These are phyloP conservation scores for Desmodus rotundus DNA, from an alignment of 2,113 vertebrate species.

Conservation along the genomic window DNA sequence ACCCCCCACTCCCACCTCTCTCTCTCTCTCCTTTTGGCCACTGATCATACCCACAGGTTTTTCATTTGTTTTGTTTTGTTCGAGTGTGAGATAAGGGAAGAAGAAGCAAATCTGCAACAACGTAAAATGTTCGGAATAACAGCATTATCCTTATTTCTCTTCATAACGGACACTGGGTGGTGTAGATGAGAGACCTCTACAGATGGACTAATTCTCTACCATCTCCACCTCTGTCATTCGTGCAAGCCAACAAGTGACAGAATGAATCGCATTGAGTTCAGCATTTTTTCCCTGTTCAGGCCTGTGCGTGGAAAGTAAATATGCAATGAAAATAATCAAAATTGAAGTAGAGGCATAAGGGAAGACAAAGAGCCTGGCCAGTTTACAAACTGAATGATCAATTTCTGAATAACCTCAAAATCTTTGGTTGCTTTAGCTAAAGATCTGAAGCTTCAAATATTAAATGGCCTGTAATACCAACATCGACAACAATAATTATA, in stretches of 20 bases:
- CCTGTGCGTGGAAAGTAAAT: background rate
- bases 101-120: background rate
- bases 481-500: background rate
- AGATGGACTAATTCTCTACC: background rate
- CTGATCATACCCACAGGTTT: background rate
- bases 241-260: background rate
- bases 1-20: no score
- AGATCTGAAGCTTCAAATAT: background rate
- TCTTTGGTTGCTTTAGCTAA: background rate
- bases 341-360: background rate
- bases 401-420: background rate
- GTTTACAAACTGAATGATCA: background rate
- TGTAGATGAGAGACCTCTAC: no score
- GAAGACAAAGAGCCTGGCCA: background rate
- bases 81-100: background rate
- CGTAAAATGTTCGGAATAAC: background rate
- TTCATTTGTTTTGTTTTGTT: background rate
- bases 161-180: background rate
- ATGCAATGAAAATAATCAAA: background rate
- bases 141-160: background rate
- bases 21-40: background rate
- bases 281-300: background rate
- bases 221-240: background rate
- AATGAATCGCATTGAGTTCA: background rate
- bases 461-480: background rate